A percentile compares a stretch with the other conserved stretches of the same genome.
Evolutionary conservation across 1,140 invertebrate species (phyloP).

Genomic region (Zaprionus tsacasi): DNA sequence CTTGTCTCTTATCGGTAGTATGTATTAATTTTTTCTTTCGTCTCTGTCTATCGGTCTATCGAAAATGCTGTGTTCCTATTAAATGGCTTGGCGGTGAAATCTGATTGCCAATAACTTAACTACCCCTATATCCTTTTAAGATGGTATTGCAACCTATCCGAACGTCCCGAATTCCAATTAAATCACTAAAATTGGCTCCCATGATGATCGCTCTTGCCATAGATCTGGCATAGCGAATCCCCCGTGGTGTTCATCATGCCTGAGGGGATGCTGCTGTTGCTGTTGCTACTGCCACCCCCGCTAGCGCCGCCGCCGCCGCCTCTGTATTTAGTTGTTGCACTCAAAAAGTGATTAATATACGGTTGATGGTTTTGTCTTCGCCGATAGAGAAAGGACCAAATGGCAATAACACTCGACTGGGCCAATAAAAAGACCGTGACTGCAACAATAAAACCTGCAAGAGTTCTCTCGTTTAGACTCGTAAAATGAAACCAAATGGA

Average conservation of each 20-base stretch:
- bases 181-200: constrained; percentile 90
- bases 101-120: constrained; percentile 15
- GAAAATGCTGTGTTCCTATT: constrained; percentile 4
- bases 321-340: constrained; percentile 31
- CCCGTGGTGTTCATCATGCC: constrained; percentile 16
- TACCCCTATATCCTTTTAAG: constrained; percentile 4
- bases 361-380: constrained; percentile 85
- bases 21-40: background rate
- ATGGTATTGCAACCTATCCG: constrained; percentile 29
- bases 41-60: background rate
- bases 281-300: background rate
- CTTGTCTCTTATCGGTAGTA: constrained; percentile 5
- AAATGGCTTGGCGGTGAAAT: constrained; percentile 27
- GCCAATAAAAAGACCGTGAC: constrained; percentile 92
- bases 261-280: constrained; percentile 13
- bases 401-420: constrained; percentile 92
- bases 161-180: background rate
- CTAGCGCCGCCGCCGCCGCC: background rate
- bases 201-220: constrained; percentile 90
- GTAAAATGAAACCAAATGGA: background rate
- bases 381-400: constrained; percentile 94
- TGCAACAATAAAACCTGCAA: constrained; percentile 89
- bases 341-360: constrained; percentile 57
- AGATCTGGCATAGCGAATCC: constrained; percentile 89
- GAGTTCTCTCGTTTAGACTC: constrained; percentile 16